Evolutionary conservation across 2,113 vertebrate genomes (phyloP), one percentile per base, ranked within the genome.

Genomic region (Pseudopipra pipra): DNA sequence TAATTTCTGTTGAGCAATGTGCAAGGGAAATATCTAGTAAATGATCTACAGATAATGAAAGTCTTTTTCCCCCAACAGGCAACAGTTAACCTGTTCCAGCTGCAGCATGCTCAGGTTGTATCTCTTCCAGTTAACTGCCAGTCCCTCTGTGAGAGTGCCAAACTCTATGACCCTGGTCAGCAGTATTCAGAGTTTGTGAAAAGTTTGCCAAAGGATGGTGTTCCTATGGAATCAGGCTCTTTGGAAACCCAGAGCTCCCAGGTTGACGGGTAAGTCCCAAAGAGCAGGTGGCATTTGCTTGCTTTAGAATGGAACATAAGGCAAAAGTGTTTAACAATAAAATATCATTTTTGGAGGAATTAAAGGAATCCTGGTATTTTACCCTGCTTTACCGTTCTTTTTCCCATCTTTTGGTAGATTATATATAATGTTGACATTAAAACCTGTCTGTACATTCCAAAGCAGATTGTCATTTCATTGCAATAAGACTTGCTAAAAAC

Each of bases 11-110:
- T 82, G 78, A 87, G 28, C 13, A 49, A 75, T 56, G 47, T 67
- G 7, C 27, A 79, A 65, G 37, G 74, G 49, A 65, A 85, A 54
- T 66, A 73, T 4, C 8, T 70, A 33, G 20, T 70, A 66, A 87
- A 55, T 54, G 0, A 77, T 51, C 20, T 81, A n/a, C 11, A 80
- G 78, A 61, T 73, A 82, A 3, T 41, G 11, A 46, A 13, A 13
- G 35, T 35, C 15, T 74, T 76, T 96, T 27, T 80, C 56, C 91
- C 44, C 63, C 72, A 74, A 55, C 81, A 99, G 99, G 99, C 99
- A 96, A 99, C 99, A 4, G 99, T 99, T 74, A 99, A 99, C 93
- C 98, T 99, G 97, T 99, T 99, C 97, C 99, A 99, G 97, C 98
- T 99, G 96, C 99, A 99, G 94, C 99, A 99, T 15, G 98, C 98